A percentile compares a stretch with the other conserved stretches of the same genome.
Conservation (phyloP, 1,140 invertebrate species). For the Chionoecetes opilio region DNA sequence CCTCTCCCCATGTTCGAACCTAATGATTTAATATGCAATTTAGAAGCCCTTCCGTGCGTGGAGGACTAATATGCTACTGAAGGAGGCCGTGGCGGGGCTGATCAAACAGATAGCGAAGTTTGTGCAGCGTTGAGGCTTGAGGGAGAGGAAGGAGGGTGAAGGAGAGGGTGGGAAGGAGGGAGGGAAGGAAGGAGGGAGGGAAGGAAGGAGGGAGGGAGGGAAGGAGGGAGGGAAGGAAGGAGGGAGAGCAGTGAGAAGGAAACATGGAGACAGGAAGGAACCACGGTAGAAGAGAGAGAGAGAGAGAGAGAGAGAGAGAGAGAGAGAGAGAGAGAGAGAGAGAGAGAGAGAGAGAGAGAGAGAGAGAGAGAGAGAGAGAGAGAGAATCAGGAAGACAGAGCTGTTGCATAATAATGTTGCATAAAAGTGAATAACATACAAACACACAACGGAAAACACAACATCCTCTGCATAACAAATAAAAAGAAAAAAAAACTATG, state of each 20-base stretch:
- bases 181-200: background rate
- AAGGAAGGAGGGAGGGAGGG: background rate
- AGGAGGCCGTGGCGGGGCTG: slow-evolving; percentile 16
- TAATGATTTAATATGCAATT: slow-evolving; percentile 1
- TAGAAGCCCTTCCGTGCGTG: background rate
- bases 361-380: background rate
- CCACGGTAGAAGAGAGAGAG: background rate
- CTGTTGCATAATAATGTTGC: background rate
- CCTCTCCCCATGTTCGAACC: background rate
- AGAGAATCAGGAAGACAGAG: background rate
- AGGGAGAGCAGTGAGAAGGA: background rate
- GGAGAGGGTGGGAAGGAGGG: background rate
- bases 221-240: background rate
- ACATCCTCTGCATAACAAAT: background rate
- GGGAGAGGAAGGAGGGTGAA: background rate
- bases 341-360: slow-evolving; percentile 5
- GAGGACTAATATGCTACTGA: slow-evolving; percentile 4
- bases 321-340: slow-evolving; percentile 11
- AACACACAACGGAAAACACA: background rate
- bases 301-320: background rate
- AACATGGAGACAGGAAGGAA: background rate
- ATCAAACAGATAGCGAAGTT: slow-evolving; percentile 3
- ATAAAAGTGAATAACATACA: background rate
- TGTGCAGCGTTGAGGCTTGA: background rate
- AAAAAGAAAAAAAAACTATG: background rate